Evolutionary conservation across 2,797 vertebrate species (phyloP), one percentile per base, ranked within the genome.

Genomic region (Lemur catta): DNA sequence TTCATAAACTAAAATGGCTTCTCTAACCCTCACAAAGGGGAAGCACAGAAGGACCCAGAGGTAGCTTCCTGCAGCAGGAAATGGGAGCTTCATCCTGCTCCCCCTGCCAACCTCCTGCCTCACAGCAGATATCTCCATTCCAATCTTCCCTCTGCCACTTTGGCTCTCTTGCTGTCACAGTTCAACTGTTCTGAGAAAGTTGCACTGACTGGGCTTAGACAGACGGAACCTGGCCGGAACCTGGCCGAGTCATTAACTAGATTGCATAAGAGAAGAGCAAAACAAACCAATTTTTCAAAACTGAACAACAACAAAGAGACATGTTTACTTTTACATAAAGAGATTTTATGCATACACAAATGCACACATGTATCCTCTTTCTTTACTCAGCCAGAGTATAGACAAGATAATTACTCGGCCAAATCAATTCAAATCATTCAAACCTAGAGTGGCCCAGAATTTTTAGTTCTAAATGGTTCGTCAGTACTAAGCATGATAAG

Each of bases 1-100:
- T 88, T 85, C 38, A 33, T 55, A 93, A 91, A 61, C 75, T 79
- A 76, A 95, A 89, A 91, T 89, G 95, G 57, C 85, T 95, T 82
- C 82, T 91, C 57, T 92, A 91, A 71, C 28, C 38, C 91, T 95
- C 82, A 80, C 79, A 72, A 63, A 86, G 43, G 52, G 81, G 57
- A 96, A 95, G 71, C 33, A 79, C 50, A 81, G 74, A 92, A 55
- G 67, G 65, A 90, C n/a, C 65, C 88, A 93, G 97, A 96, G 93
- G 96, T 96, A 95, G 95, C 95, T 89, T 97, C 86, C 86, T 91
- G 89, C 22, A 80, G 86, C 82, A 96, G 97, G 97, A 97, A 98
- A 97, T 96, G 95, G 91, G 93, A 97, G 76, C 93, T 97, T 97
- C 97, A 97, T 97, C 94, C 96, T 97, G 96, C 85, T 96, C 12